A percentile compares a stretch with the other conserved stretches of the same genome.
Conservation (phyloP, 2,113 vertebrate genomes). For the Oncorhynchus keta region DNA sequence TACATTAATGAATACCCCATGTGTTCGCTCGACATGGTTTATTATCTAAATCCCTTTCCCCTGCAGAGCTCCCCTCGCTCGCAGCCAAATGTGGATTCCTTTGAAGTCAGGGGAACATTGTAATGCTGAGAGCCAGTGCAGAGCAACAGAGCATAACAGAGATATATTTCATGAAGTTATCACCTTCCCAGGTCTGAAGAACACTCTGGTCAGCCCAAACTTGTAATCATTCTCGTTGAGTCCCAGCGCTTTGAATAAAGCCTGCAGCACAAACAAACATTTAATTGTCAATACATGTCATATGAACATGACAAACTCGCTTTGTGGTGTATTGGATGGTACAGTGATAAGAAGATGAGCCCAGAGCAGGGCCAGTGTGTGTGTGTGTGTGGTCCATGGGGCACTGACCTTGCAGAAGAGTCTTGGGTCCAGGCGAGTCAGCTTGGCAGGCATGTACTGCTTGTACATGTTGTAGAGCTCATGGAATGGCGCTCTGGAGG, state of each 20-base stretch:
- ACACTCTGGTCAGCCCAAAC: conserved; percentile 96
- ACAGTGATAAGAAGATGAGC: not conserved
- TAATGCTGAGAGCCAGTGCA: not conserved
- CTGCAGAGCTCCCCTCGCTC: conserved; percentile 5
- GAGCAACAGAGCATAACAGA: not conserved
- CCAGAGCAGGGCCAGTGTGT: not conserved
- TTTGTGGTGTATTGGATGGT: not conserved
- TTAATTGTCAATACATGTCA: not conserved
- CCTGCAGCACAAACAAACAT: conserved; percentile 71
- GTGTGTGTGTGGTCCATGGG: no score
- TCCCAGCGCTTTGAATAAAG: conserved; percentile 96
- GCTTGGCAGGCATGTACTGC: conserved; percentile 92
- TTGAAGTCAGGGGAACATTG: conserved; percentile 12
- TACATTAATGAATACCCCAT: conserved; percentile 36
- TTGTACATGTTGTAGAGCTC: conserved; percentile 99
- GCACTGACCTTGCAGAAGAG: conserved; percentile 92
- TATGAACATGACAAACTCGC: not conserved
- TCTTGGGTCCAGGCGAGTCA: conserved; percentile 90
- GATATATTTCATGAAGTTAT: conserved; percentile 29
- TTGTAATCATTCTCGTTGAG: conserved; percentile 97
- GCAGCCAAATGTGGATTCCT: conserved; percentile 21
- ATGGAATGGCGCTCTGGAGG: conserved; percentile 94
- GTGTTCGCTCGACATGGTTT: conserved; percentile 25
- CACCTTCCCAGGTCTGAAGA: conserved; percentile 98
- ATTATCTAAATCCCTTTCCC: conserved; percentile 25